Evolutionary conservation across 2,888 invertebrate species (phyloP), one percentile per base, ranked within the genome.

Genomic region (Rhagonycha fulva): DNA sequence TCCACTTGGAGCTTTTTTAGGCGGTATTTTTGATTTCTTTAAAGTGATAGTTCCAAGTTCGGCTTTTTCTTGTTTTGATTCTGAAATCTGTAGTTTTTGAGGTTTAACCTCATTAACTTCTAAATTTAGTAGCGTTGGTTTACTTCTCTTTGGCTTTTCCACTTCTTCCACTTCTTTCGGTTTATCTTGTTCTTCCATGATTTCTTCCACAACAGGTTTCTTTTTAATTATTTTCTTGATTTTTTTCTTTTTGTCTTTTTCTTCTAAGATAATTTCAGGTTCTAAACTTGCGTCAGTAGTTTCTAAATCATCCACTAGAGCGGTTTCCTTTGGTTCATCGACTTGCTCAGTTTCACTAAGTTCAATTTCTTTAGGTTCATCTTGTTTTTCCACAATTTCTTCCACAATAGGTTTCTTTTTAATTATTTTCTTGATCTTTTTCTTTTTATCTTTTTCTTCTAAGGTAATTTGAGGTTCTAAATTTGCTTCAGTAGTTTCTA

Each of bases 21-120:
- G 62, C 83, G 85, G 70, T n/a, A 76, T 86, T 23, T 80, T 82
- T 14, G 90, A 88, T 84, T 93, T 93, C 82, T 91, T 93, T 10
- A 94, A 87, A 86, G 93, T 93, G 3, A 93, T 87, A 85, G 91
- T 89, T 76, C 91, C 90, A 81, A 92, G 91, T 72, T 90, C 90
- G 0, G 92, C 91, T 7, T 89, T 87, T 80, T 90, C 88, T 28
- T 87, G 86, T 74, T 87, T 82, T 28, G 91, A 90, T 82, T 91
- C 90, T 24, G 89, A 88, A 77, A 91, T 90, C 86, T 92, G 90
- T 9, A 92, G 81, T 84, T 91, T 90, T 28, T 89, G 90, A 0
- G 91, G 87, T 83, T 81, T 84, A 79, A 75, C 82, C 84, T 76
- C 80, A 76, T 74, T 75, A 68, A 30, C 69, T 70, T 76, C 72